Evolutionary conservation across 1,140 invertebrate species (phyloP).

Genomic region (Spodoptera litura): DNA sequence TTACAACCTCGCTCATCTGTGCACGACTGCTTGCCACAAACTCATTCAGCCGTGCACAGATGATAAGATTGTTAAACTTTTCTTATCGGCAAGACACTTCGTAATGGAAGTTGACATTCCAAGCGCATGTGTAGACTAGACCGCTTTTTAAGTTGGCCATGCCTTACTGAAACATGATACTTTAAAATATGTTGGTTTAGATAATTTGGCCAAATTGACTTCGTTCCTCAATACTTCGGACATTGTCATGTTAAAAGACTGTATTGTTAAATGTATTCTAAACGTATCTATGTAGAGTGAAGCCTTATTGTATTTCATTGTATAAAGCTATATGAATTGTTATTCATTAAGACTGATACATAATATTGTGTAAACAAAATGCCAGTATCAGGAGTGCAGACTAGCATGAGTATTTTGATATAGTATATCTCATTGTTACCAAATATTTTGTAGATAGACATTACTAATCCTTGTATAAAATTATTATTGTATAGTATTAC

Average conservation of each 20-base stretch:
- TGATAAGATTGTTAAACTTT: constrained; percentile 73
- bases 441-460: constrained; percentile 82
- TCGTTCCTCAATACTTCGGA: constrained; percentile 56
- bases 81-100: constrained; percentile 78
- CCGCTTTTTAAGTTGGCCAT: constrained; percentile 75
- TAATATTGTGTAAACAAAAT: constrained; percentile 64
- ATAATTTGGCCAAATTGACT: constrained; percentile 66
- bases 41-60: constrained; percentile 80
- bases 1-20: constrained; percentile 83
- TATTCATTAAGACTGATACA: constrained; percentile 82
- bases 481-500: constrained; percentile 71
- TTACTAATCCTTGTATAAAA: constrained; percentile 68
- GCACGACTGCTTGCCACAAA: constrained; percentile 82
- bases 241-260: constrained; percentile 67
- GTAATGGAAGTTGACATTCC: constrained; percentile 84
- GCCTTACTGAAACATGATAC: constrained; percentile 71
- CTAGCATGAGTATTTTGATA: constrained; percentile 80
- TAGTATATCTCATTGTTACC: constrained; percentile 84
- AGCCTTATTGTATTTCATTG: constrained; percentile 60
- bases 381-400: constrained; percentile 75
- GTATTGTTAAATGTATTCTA: constrained; percentile 64
- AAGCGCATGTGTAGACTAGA: constrained; percentile 78
- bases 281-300: constrained; percentile 52
- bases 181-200: constrained; percentile 62
- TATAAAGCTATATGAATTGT: constrained; percentile 60